Evolutionary conservation across 35 echinoderm and acorn worm genomes (phyloP), one percentile per base, ranked within the genome.

Genomic region (Holothuria glaberrima): DNA sequence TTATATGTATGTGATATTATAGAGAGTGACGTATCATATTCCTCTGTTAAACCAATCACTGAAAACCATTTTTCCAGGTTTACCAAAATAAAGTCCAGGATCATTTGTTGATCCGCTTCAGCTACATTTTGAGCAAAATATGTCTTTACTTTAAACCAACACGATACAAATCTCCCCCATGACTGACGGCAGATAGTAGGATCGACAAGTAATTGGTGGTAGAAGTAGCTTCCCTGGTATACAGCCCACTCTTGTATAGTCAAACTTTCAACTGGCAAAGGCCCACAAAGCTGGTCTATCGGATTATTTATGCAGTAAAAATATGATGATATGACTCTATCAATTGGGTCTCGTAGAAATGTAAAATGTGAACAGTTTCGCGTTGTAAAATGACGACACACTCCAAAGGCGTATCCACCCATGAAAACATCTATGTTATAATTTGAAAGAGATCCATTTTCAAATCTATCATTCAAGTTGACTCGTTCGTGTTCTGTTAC

Each of bases 221-320:
- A 90, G 31, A 90, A 82, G 28, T 90, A 90, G 24, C 76, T 90
- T 14, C 89, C 89, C 59, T 90, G 89, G 44, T 61, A 79, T 34
- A 90, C 22, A 10, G 89, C 89, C 89, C 89, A 90, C 48, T 90
- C 89, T 48, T 79, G 56, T 17, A 82, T 28, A 3, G 72, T 90
- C 17, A 90, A 44, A 50, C 82, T 65, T 50, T 56, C 22, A 36
- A 63, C 76, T 2, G 30, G 4, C 0, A 60, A 21, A 4, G 72
- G 71, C 1, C 71, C 89, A 30, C 89, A 90, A n/a, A 79, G 89
- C 31, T 76, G 89, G 24, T 90, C 89, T 38, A 3, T 28, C n/a
- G 50, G 50, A 28, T 30, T 3, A 28, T 80, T 4, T 12, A 58
- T 48, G 44, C 89, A 90, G 59, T 90, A 90, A 22, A 79, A 58